phyloP scores from a whole-genome alignment of 2,888 invertebrate species.

The Apotomis turbidana region DNA sequence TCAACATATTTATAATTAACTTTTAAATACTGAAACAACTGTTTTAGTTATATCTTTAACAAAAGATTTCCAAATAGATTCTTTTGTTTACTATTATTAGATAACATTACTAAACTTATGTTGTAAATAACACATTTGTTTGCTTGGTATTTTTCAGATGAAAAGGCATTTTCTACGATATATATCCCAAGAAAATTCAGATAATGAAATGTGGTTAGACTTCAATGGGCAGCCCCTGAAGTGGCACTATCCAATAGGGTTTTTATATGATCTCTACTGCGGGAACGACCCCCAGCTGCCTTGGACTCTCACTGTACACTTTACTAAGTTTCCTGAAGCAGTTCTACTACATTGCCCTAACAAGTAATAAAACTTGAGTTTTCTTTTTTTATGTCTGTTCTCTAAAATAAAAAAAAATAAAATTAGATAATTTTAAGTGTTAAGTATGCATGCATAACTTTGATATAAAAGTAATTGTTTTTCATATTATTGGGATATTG shows the following conservation, averaged over 20 bases:
- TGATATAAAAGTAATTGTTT: no score
- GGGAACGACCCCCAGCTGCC: conserved; percentile 90
- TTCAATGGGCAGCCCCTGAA: conserved; percentile 95
- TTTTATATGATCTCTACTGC: conserved; percentile 93
- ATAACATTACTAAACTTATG: no score
- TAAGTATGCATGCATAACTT: no score
- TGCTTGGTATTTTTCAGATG: conserved; percentile 82
- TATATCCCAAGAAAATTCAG: conserved; percentile 91
- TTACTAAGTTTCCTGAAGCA: conserved; percentile 96
- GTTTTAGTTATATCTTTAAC: background rate
- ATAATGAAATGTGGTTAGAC: conserved; percentile 97
- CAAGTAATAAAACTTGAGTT: conserved; percentile 81
- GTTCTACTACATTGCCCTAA: conserved; percentile 93
- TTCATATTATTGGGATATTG: no score
- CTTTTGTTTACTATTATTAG: no score
- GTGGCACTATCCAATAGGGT: conserved; percentile 95
- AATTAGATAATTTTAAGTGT: no score
- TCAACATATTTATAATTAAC: background rate
- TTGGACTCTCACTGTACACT: conserved; percentile 97
- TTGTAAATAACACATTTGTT: conserved; percentile 4
- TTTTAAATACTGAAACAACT: background rate
- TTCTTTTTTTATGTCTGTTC: no score
- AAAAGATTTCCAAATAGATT: background rate
- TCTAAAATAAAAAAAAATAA: no score
- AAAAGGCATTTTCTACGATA: conserved; percentile 94